A percentile compares a stretch with the other conserved stretches of the same genome.
phyloP scores from a whole-genome alignment of 2,888 invertebrate genomes.

The Latheticus oryzae region DNA sequence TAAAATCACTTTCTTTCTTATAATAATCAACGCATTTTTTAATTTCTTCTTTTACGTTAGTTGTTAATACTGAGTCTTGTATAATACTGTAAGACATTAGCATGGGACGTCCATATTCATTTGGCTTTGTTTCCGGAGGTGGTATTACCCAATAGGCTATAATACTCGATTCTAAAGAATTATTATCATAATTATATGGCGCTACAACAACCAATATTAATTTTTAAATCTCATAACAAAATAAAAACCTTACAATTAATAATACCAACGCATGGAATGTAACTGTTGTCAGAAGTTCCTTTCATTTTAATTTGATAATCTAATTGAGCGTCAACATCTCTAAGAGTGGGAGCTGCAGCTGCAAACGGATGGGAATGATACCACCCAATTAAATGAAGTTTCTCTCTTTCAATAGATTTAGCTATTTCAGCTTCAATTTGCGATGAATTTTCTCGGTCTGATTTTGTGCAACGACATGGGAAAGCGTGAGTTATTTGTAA shows the following conservation, averaged over 20 bases:
- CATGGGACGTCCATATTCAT: constrained; percentile 94
- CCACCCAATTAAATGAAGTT: constrained; percentile 90
- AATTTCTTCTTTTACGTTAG: constrained; percentile 87
- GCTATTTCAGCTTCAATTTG: constrained; percentile 86
- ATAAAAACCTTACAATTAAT: constrained; percentile 80
- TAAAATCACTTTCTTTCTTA: constrained; percentile 74
- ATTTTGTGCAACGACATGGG: constrained; percentile 86
- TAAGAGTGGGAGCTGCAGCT: constrained; percentile 85
- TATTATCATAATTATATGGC: constrained; percentile 84
- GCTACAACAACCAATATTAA: constrained; percentile 69
- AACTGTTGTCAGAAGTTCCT: constrained; percentile 90
- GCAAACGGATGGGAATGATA: constrained; percentile 94
- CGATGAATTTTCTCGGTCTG: constrained; percentile 80
- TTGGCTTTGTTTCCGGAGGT: constrained; percentile 92
- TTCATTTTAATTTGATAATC: constrained; percentile 96
- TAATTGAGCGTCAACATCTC: constrained; percentile 92
- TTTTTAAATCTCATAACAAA: constrained; percentile 5
- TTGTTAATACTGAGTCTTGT: constrained; percentile 83
- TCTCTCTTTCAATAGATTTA: constrained; percentile 83
- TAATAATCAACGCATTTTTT: constrained; percentile 88
- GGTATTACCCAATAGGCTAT: constrained; percentile 95
- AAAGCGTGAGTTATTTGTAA: constrained; percentile 88
- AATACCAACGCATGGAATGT: constrained; percentile 91
- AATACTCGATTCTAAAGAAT: constrained; percentile 83
- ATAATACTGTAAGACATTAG: constrained; percentile 86